Evolutionary conservation across 30 jellyfish, hydroid and myxozoan genomes (phyloP), one percentile per base, ranked within the genome.

Genomic region (Cassiopea xamachana): DNA sequence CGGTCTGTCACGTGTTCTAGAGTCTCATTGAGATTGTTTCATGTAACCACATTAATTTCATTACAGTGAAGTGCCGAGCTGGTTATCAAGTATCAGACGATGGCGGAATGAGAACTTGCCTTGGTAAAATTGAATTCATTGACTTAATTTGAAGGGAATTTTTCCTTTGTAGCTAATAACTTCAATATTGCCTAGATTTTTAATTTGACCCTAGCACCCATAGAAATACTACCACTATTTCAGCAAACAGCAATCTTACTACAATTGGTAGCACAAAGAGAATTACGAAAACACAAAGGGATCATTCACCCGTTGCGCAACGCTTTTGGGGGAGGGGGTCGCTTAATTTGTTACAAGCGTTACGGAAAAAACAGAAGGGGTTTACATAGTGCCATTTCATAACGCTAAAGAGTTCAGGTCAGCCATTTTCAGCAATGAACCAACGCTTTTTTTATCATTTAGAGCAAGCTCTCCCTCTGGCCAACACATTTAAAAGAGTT

Each of bases 61-160:
- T 39, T 18, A 13, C 74, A 82, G 90, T 17, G 71, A 1, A n/a
- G 0, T 82, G 90, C 60, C 73, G 90, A 39, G 72, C 14, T 1
- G 90, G 90, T 6, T 82, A 14, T 64, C 72, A 44, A 15, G 82
- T 70, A 18, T 27, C 73, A 16, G 74, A 82, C 5, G 14, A 61
- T 16, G 69, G 58, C 9, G 89, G 61, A 80, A 70, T 49, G 7
- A 68, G 5, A 45, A 82, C 90, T 2, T 82, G 90, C 44, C 74
- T 48, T 62, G 90, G 90, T 82, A 70, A 17, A 70, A 17, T 17
- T 1, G 2, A 16, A 55, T n/a, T 10, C 15, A 4, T 9, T 64
- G 27, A 16, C 43, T 64, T 64, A 16, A 14, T 44, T 39, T 73
- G 61, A 73, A 73, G 55, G 39, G 39, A 73, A 73, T 2, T 2